These are phyloP conservation scores for Pholis gunnellus DNA, from an alignment of 2,113 vertebrate species.

Conservation along the genomic window DNA sequence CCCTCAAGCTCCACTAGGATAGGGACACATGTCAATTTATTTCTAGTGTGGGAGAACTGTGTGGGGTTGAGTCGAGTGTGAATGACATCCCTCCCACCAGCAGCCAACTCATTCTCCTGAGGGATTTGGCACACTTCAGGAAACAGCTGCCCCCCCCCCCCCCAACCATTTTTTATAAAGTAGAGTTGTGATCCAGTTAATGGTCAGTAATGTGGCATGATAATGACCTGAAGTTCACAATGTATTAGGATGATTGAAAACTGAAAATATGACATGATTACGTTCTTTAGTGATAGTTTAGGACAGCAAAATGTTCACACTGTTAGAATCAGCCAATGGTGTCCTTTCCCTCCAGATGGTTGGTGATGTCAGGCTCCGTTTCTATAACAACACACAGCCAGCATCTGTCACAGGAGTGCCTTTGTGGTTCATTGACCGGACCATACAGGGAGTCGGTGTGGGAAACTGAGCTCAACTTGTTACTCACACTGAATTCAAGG, in stretches of 20 bases:
- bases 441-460: conserved; percentile 48
- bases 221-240: background rate
- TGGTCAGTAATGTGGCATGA: background rate
- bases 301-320: background rate
- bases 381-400: conserved; percentile 24
- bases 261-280: background rate
- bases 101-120: background rate
- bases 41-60: background rate
- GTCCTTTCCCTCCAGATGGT: conserved; percentile 5
- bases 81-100: background rate
- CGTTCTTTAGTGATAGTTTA: background rate
- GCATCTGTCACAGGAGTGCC: conserved; percentile 44
- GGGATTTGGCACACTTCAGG: conserved; percentile 44
- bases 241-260: background rate
- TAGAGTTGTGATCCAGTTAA: background rate
- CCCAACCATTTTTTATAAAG: no score
- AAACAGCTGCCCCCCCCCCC: conserved; percentile 16
- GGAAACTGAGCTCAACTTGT: conserved; percentile 26
- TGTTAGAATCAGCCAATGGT: conserved; percentile 9
- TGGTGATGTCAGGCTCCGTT: background rate
- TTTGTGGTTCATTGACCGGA: conserved; percentile 60
- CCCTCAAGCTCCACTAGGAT: background rate
- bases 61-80: background rate
- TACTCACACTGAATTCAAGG: conserved; percentile 48
- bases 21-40: background rate